Evolutionary conservation across 2,888 invertebrate species (phyloP).

Genomic region (Bombylius discolor): DNA sequence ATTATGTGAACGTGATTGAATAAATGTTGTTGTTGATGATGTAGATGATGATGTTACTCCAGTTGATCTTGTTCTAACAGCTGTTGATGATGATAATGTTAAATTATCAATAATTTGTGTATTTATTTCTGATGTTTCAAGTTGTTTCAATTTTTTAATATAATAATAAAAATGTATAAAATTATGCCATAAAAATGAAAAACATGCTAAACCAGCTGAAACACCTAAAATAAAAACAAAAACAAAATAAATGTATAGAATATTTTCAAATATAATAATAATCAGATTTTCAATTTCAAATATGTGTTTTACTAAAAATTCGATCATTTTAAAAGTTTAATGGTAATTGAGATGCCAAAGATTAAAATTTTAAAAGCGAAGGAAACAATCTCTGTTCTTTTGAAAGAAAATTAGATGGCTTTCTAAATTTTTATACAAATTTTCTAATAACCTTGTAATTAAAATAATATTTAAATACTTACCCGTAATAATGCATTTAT

Average conservation of each 20-base stretch:
- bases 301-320: no score
- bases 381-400: no score
- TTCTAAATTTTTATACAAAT: not conserved
- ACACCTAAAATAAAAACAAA: slow-evolving; percentile 10
- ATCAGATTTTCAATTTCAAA: no score
- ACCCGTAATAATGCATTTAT: slow-evolving; percentile 16
- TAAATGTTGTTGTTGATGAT: not conserved
- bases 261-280: no score
- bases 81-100: slow-evolving; percentile 4
- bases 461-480: not conserved
- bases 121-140: not conserved
- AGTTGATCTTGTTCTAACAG: not conserved
- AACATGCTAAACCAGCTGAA: slow-evolving; percentile 15
- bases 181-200: slow-evolving; percentile 16
- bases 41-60: not conserved
- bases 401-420: no score
- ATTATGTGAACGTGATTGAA: not conserved
- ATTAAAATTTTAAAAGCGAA: no score
- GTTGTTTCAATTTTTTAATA: not conserved
- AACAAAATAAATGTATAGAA: no score
- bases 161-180: slow-evolving; percentile 15
- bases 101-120: slow-evolving; percentile 11
- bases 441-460: not conserved
- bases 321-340: no score
- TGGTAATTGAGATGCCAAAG: no score